phyloP scores from a whole-genome alignment of 64 coral and sea anemone species.

The Orbicella faveolata region DNA sequence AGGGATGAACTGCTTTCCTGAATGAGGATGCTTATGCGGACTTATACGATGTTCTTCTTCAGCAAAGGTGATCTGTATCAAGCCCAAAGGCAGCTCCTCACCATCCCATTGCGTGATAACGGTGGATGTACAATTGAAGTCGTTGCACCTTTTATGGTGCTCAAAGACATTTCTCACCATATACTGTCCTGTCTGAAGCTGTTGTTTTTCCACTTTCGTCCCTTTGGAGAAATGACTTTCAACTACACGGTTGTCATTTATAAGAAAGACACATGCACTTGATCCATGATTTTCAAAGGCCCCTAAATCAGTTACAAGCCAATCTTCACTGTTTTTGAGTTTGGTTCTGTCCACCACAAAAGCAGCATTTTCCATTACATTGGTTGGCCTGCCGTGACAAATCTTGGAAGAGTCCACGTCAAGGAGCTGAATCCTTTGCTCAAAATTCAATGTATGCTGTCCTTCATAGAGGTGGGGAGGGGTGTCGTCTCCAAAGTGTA shows the following conservation, averaged over 20 bases:
- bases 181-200: conserved; percentile 10
- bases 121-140: conserved; percentile 18
- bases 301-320: conserved; percentile 39
- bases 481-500: conserved; percentile 26
- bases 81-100: conserved; percentile 1
- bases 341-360: conserved; percentile 44
- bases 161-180: conserved; percentile 31
- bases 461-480: conserved; percentile 38
- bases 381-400: conserved; percentile 13
- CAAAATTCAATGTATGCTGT: conserved; percentile 8
- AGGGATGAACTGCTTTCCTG: conserved; percentile 28
- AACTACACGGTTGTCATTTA: conserved; percentile 12
- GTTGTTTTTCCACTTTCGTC: conserved; percentile 1
- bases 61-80: conserved; percentile 6
- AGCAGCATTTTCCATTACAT: conserved; percentile 51
- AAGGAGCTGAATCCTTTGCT: conserved; percentile 28
- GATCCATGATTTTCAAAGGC: conserved; percentile 43
- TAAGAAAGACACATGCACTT: conserved; percentile 26
- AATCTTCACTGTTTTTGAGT: conserved; percentile 44
- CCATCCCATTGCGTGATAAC: neutral
- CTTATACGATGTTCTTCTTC: conserved; percentile 38
- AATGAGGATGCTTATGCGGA: conserved; percentile 33
- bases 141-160: conserved; percentile 49
- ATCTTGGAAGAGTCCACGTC: conserved; percentile 48
- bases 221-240: conserved; percentile 52